Percentiles rank a stretch among this genome's conserved stretches.
phyloP scores from a whole-genome alignment of 2,888 invertebrate species.

The Schrankia costaestrigalis region DNA sequence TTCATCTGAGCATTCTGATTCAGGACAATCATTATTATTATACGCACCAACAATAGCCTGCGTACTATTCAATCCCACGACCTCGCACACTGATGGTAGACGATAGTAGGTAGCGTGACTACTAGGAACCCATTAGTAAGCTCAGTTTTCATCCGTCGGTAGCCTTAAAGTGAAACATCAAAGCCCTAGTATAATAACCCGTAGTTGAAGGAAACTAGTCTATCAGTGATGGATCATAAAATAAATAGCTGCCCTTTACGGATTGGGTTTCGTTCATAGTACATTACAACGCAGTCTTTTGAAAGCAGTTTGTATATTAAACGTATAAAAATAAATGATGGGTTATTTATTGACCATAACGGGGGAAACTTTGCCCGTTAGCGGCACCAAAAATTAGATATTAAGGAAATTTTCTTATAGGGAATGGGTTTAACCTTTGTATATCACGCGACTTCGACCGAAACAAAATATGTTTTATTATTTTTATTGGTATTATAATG shows the following conservation, averaged over 20 bases:
- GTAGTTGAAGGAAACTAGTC: constrained; percentile 4
- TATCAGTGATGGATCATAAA: constrained; percentile 10
- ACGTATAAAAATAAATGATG: constrained; percentile 38
- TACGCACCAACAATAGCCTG: too few relatives aligned
- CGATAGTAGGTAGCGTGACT: too few relatives aligned
- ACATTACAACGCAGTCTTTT: constrained; percentile 20
- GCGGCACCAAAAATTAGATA: constrained; percentile 50
- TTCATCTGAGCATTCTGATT: too few relatives aligned
- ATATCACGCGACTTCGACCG: constrained; percentile 24
- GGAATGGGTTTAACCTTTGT: constrained; percentile 19
- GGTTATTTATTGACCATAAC: constrained; percentile 51
- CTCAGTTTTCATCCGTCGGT: too few relatives aligned
- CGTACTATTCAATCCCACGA: too few relatives aligned
- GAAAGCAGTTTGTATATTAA: constrained; percentile 23
- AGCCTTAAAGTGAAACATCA: too few relatives aligned
- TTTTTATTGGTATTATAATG: neutral
- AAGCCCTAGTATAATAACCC: too few relatives aligned
- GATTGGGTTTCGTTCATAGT: constrained; percentile 8
- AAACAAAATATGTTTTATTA: constrained; percentile 3
- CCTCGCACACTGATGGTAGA: too few relatives aligned
- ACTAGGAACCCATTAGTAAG: too few relatives aligned
- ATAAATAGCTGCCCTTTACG: constrained; percentile 5
- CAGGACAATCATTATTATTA: too few relatives aligned
- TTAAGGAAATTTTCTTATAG: constrained; percentile 43
- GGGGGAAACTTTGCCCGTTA: constrained; percentile 49